Percentiles rank a stretch among this genome's conserved stretches.
phyloP scores from a whole-genome alignment of 2,113 vertebrate species.

The Cryptotis parvus region DNA sequence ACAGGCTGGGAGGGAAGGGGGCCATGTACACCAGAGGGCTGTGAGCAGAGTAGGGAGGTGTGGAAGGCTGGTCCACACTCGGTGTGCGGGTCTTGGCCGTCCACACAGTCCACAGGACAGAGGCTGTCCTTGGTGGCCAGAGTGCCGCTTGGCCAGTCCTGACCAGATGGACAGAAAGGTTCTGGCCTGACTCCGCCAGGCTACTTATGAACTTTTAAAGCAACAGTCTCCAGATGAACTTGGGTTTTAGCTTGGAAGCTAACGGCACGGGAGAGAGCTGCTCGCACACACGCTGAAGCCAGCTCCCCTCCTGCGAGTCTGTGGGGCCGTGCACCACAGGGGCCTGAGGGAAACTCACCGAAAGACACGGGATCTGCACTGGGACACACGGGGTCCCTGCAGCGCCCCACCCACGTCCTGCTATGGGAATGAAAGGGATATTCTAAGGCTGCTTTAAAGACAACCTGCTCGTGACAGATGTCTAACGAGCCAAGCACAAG shows the following conservation, averaged over 20 bases:
- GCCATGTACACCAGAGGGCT: constrained; percentile 5
- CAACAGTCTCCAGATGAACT: constrained; percentile 14
- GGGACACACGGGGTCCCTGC: accelerated
- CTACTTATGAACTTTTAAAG: no score
- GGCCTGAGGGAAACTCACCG: not conserved
- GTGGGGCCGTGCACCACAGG: not conserved
- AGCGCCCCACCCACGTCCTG: not conserved
- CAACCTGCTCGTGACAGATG: not conserved
- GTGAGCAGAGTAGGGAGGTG: not conserved
- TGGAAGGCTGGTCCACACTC: no score
- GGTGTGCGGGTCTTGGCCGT: not conserved
- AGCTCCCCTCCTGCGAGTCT: not conserved
- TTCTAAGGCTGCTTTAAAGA: not conserved
- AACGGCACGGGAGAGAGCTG: constrained; percentile 60
- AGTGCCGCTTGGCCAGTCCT: no score
- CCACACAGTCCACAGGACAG: constrained; percentile 26
- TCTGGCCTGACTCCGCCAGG: no score
- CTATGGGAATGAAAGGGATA: constrained; percentile 5
- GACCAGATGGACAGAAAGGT: no score
- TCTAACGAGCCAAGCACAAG: not conserved
- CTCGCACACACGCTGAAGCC: not conserved
- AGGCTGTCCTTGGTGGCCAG: no score
- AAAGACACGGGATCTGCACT: not conserved
- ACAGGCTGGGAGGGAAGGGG: constrained; percentile 45
- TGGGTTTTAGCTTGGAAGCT: constrained; percentile 65